Conservation (phyloP, 2,113 vertebrate species). For the Rutilus rutilus region DNA sequence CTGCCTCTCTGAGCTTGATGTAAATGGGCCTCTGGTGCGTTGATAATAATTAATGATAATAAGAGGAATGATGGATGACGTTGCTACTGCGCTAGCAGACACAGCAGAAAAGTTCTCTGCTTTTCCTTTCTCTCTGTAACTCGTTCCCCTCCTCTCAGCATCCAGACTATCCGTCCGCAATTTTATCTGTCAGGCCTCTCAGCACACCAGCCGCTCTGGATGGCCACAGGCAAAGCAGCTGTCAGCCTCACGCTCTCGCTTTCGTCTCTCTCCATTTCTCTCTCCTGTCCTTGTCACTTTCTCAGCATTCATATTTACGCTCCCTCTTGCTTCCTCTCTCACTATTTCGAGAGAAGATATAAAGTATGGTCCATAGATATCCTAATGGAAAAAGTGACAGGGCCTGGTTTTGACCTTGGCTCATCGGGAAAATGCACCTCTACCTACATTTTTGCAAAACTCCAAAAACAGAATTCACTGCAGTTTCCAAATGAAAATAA, state of each 20-base stretch:
- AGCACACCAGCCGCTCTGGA: conserved; percentile 45
- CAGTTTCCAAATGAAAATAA: not conserved
- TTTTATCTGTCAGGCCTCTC: conserved; percentile 42
- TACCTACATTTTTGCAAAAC: not conserved
- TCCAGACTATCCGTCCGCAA: conserved; percentile 23
- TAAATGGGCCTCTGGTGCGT: conserved; percentile 25
- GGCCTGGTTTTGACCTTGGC: not conserved
- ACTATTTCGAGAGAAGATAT: not conserved
- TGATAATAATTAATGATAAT: conserved; percentile 40
- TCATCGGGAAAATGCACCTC: not conserved
- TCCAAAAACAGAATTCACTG: not conserved
- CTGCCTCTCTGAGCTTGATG: conserved; percentile 19
- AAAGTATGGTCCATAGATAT: conserved; percentile 6
- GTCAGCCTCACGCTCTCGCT: conserved; percentile 45
- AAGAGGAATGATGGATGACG: conserved; percentile 16
- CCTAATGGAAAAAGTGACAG: not conserved
- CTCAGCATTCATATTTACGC: conserved; percentile 16
- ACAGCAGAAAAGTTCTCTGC: conserved; percentile 38
- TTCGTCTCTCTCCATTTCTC: conserved; percentile 16
- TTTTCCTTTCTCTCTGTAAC: conserved; percentile 1
- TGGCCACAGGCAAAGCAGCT: conserved; percentile 58
- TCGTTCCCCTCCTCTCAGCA: conserved; percentile 12
- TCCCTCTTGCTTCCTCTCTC: conserved; percentile 3
- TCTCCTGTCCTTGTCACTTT: conserved; percentile 24
- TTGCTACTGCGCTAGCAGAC: conserved; percentile 14